Base-by-base conservation (phyloP, 2,797 vertebrate species). In the Pyrrhura leucotis region DNA sequence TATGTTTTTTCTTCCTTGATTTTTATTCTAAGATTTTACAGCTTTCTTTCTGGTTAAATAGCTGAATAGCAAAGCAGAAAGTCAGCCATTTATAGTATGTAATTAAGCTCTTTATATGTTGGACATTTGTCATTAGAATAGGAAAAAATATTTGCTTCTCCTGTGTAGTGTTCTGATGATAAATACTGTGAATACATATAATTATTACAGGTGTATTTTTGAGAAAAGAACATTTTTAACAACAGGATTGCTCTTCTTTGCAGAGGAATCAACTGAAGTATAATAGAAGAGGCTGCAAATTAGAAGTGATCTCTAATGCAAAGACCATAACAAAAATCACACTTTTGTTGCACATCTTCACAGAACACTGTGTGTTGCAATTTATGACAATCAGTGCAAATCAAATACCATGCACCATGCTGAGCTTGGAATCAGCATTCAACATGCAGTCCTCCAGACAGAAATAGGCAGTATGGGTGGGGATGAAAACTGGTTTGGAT, bases 101-200 rank as follows among this genome's bases (percentile, higher is more conserved):
- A 97, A 97, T 97, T 98, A 97, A 97, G 80, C 83, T 97, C 91
- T 95, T 96, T 94, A 67, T 95, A 94, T 77, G 92, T 85, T 97
- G 93, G 95, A 88, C 77, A 88, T 96, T 97, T 97, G 91, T 96
- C 89, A 90, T 94, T 51, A 42, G 82, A 68, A 72, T 35, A 85
- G 93, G 87, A 7, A 59, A 92, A 95, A 85, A 84, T 42, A 56
- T 40, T 95, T 90, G 78, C 72, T 97, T 93, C 67, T 53, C 54
- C 69, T 51, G 53, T 69, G 33, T 65, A 50, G 33, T 37, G 28
- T 85, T 73, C 79, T 92, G 86, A 86, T 51, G 86, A 88, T n/a
- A 90, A 96, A 77, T 31, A 58, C 29, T 44, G 18, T 39, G 91
- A 80, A 42, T 26, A 28, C 12, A 21, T 71, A 92, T 62, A 35